These are phyloP conservation scores for Thelaira solivaga DNA, from an alignment of 2,888 invertebrate genomes.

Conservation along the genomic window DNA sequence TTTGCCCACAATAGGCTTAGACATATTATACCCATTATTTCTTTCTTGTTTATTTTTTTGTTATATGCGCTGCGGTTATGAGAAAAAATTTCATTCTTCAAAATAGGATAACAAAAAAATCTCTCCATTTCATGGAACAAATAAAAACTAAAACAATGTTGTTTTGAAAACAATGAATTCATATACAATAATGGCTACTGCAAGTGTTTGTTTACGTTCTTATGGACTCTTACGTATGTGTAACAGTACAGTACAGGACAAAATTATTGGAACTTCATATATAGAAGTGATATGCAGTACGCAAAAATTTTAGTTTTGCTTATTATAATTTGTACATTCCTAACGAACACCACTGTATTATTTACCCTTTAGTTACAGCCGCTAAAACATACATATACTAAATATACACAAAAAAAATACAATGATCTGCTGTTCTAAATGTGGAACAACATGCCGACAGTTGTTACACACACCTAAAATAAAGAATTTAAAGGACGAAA, in stretches of 20 bases:
- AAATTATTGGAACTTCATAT: too few species aligned
- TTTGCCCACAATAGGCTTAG: constrained; percentile 36
- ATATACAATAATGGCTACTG: not conserved
- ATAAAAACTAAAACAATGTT: constrained; percentile 32
- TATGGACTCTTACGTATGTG: too few species aligned
- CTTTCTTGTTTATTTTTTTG: not conserved
- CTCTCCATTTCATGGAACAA: not conserved
- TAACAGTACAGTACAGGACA: too few species aligned
- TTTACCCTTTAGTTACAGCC: too few species aligned
- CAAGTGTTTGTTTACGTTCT: not conserved
- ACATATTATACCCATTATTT: too few species aligned
- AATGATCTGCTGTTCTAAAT: constrained; percentile 40
- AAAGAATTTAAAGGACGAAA: constrained; percentile 34
- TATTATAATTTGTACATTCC: too few species aligned
- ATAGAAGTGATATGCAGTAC: too few species aligned
- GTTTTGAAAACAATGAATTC: constrained; percentile 35
- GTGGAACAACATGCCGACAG: constrained; percentile 52
- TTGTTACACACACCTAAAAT: constrained; percentile 29
- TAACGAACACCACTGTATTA: too few species aligned
- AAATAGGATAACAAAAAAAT: not conserved
- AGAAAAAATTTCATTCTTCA: constrained; percentile 19
- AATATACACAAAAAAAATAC: not conserved
- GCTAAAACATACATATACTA: constrained; percentile 8
- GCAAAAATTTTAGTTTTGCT: too few species aligned
- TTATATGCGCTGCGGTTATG: constrained; percentile 4